These are phyloP conservation scores for Sebastes minor DNA, from an alignment of 2,797 vertebrate genomes.

Conservation along the genomic window DNA sequence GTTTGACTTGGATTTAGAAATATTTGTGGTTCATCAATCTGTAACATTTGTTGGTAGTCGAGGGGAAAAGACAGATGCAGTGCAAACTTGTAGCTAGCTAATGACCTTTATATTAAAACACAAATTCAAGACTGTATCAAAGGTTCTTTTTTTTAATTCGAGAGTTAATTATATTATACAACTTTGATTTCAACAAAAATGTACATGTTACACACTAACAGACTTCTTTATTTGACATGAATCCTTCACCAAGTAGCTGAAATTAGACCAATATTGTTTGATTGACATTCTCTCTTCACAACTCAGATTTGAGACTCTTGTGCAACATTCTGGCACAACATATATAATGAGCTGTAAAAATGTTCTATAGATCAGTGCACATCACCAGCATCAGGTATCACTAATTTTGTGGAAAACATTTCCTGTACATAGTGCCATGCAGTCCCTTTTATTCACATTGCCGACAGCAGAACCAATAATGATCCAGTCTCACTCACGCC, in stretches of 20 bases:
- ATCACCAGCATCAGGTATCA: background rate
- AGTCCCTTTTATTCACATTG: slow-evolving; percentile 7
- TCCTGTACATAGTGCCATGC: background rate
- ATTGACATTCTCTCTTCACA: slow-evolving; percentile 24
- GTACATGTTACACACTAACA: slow-evolving; percentile 38
- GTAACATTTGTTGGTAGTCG: background rate
- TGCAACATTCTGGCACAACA: background rate
- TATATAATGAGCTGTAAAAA: slow-evolving; percentile 4
- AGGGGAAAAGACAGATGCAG: background rate
- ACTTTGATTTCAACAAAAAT: slow-evolving; percentile 37
- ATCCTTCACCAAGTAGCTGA: slow-evolving; percentile 42
- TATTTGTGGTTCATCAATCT: background rate
- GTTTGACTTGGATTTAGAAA: background rate
- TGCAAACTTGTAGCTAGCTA: background rate
- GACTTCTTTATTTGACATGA: slow-evolving; percentile 3
- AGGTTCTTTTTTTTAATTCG: slow-evolving; percentile 35
- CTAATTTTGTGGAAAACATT: background rate
- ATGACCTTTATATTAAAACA: background rate
- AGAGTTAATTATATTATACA: slow-evolving; percentile 32
- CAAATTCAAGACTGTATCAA: background rate
- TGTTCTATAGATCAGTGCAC: background rate
- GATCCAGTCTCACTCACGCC: background rate
- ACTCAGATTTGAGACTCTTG: slow-evolving; percentile 1
- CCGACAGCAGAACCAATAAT: background rate
- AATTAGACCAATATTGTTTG: slow-evolving; percentile 1